Base-by-base conservation (phyloP, 2,888 invertebrate genomes). In the Myopa testacea region DNA sequence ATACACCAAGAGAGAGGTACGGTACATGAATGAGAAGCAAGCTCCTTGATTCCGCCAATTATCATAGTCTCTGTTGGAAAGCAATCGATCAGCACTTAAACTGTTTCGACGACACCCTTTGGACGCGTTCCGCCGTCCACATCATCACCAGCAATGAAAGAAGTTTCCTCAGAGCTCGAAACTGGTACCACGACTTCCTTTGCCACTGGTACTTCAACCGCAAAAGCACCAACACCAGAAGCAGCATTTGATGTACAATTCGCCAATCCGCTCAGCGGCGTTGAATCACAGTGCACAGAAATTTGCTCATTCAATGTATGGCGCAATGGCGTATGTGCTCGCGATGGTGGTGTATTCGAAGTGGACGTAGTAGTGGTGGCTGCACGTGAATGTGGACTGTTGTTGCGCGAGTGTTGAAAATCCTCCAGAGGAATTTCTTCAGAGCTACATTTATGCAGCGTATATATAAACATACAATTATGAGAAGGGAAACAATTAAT, bases 391-490 rank as follows among this genome's bases (percentile, higher is more conserved):
- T 86, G 90, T 8, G 90, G 90, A 80, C 91, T 88, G 38, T 90
- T 89, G 69, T 90, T 90, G 0, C 92, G 90, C 4, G 91, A 91
- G 79, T 92, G 91, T 80, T 93, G 92, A 84, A 96, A 95, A 81
- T 95, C 93, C 84, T 95, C 95, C 63, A 96, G 87, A 0, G 95
- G 95, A 68, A 96, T 96, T 83, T 95, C 95, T 85, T 95, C 94
- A 38, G 93, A 94, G 37, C 89, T 89, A 67, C 6, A 81, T 76
- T 45, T 26, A 19, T 34, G 14, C 45, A 45, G 10, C 45, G 45
- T 26, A 63, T 63, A 37, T 67, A 16, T 37, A 38, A 7, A 38
- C 4, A 67, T 38, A 37, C 12, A 38, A 2, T 10, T 37, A 67
- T 14, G 12, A 37, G 34, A 16, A 8, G 26, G 12, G n/a, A 37